phyloP scores from a whole-genome alignment of 2,888 invertebrate genomes.

The Oscheius myriophilus region DNA sequence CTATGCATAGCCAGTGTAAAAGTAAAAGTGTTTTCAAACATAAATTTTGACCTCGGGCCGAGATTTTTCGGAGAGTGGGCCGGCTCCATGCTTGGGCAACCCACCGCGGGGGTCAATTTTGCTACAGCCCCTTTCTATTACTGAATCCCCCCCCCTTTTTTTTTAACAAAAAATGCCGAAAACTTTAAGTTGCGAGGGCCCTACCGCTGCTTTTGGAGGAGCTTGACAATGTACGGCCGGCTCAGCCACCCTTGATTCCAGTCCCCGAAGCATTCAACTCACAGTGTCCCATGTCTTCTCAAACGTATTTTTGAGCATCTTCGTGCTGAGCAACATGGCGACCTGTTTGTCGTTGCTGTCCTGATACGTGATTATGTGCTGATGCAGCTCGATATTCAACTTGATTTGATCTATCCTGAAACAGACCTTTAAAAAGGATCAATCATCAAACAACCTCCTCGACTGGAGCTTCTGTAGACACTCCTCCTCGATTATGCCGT shows the following conservation, averaged over 20 bases:
- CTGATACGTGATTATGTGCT: neutral
- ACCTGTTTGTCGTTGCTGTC: neutral
- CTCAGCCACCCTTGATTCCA: neutral
- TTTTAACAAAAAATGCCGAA: too few species aligned
- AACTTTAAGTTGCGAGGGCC: too few species aligned
- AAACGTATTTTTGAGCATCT: neutral
- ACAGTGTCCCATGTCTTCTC: neutral
- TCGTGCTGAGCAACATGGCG: neutral
- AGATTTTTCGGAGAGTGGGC: too few species aligned
- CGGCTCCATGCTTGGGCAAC: too few species aligned
- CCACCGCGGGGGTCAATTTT: too few species aligned
- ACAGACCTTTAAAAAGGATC: neutral
- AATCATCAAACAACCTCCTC: neutral
- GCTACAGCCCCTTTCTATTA: too few species aligned
- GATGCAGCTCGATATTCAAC: conserved; percentile 6
- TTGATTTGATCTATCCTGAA: conserved; percentile 20
- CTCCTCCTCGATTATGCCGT: neutral
- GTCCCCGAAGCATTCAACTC: neutral
- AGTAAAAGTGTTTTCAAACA: too few species aligned
- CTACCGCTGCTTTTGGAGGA: too few species aligned
- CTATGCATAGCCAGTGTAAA: too few species aligned
- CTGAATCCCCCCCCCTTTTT: too few species aligned
- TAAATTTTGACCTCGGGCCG: too few species aligned
- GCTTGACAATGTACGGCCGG: too few species aligned
- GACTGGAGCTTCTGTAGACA: neutral